A percentile compares a stretch with the other conserved stretches of the same genome.
Conservation (phyloP, 2,797 vertebrate genomes). For the Valencia hispanica region DNA sequence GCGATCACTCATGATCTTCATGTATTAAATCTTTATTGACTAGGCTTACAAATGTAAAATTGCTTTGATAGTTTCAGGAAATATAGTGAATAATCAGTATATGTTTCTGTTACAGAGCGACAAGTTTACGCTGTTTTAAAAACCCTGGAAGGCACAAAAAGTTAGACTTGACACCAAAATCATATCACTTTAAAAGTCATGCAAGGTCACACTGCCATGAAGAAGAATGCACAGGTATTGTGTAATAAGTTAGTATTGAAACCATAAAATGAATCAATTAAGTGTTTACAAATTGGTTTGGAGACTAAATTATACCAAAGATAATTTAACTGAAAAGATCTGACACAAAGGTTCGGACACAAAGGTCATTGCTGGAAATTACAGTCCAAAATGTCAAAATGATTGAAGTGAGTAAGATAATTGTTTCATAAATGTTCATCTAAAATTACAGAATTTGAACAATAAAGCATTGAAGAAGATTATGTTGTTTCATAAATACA, state of each 20-base stretch:
- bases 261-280: not conserved
- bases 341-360: not conserved
- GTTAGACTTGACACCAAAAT: not conserved
- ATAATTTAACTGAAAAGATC: not conserved
- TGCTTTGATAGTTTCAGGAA: not conserved
- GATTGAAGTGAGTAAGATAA: not conserved
- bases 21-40: not conserved
- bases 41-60: no score
- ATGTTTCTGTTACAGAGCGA: not conserved
- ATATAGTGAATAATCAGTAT: not conserved
- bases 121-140: not conserved
- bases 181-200: not conserved
- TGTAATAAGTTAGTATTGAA: not conserved
- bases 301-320: not conserved
- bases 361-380: not conserved
- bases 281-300: not conserved
- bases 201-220: accelerated
- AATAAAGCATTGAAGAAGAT: not conserved
- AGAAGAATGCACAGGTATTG: not conserved
- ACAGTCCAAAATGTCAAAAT: not conserved
- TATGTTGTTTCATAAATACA: no score
- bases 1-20: no score
- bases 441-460: not conserved
- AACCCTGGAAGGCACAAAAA: not conserved
- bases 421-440: not conserved